Evolutionary conservation across 2,888 invertebrate genomes (phyloP).

Genomic region (Ramazzottius varieornatus): DNA sequence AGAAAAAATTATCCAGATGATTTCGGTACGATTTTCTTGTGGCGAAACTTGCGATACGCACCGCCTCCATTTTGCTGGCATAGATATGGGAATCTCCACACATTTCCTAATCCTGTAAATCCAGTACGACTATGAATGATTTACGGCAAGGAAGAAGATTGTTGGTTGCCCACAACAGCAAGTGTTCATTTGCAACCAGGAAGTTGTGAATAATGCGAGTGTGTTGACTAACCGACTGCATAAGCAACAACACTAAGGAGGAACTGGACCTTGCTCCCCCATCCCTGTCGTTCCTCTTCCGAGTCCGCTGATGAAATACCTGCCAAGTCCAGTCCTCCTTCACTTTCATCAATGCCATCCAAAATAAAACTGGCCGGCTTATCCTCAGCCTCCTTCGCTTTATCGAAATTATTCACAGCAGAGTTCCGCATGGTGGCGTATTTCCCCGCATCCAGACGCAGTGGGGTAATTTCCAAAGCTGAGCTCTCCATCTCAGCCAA

Average conservation of each 20-base stretch:
- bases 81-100: conserved; percentile 75
- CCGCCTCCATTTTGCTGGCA: conserved; percentile 81
- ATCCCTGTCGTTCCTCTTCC: conserved; percentile 42
- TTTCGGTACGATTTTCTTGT: no score
- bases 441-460: background rate
- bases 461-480: background rate
- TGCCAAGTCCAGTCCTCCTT: no score
- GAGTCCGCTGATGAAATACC: conserved; percentile 22
- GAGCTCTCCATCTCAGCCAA: background rate
- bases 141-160: background rate
- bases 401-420: background rate
- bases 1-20: conserved; percentile 12
- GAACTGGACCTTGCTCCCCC: conserved; percentile 77
- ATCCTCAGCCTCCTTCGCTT: background rate
- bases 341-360: no score
- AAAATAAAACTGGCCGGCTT: no score
- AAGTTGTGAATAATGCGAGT: background rate
- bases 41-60: no score
- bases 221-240: conserved; percentile 41
- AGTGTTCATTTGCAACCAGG: background rate
- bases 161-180: background rate
- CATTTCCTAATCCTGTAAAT: conserved; percentile 49
- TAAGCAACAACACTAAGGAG: conserved; percentile 74
- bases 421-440: background rate
- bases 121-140: background rate